These are phyloP conservation scores for Ornithoptera priamus DNA, from an alignment of 2,888 invertebrate genomes.

Conservation along the genomic window DNA sequence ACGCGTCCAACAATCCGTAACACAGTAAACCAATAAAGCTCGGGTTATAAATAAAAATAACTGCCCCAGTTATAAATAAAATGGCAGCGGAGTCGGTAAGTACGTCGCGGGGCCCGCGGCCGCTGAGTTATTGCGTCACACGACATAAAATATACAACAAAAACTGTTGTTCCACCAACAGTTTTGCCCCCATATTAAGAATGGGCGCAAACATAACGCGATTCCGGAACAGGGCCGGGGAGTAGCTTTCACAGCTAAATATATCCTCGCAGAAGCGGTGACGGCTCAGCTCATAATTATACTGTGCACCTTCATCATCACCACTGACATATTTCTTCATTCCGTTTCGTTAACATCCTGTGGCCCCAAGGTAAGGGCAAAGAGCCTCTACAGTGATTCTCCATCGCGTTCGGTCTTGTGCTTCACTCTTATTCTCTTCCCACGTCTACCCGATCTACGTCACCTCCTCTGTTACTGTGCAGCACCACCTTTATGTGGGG, in stretches of 20 bases:
- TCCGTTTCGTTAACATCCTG: no score
- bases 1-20: conserved; percentile 65
- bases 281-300: no score
- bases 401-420: no score
- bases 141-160: conserved; percentile 77
- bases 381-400: no score
- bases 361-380: no score
- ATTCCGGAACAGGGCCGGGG: conserved; percentile 62
- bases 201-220: conserved; percentile 78
- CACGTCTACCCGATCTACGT: no score
- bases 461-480: no score
- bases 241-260: conserved; percentile 41
- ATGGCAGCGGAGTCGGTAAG: conserved; percentile 56
- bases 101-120: conserved; percentile 66
- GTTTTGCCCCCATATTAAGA: conserved; percentile 79
- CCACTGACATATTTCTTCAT: no score
- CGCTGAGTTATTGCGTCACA: conserved; percentile 76
- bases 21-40: conserved; percentile 66
- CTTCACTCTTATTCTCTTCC: no score
- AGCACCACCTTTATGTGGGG: no score
- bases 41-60: conserved; percentile 67
- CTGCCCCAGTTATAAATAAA: conserved; percentile 56
- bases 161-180: conserved; percentile 79
- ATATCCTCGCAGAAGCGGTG: not conserved
- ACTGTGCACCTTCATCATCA: no score